A percentile compares a stretch with the other conserved stretches of the same genome.
These are phyloP conservation scores for Athetis lepigone DNA, from an alignment of 2,888 invertebrate genomes.

Conservation along the genomic window DNA sequence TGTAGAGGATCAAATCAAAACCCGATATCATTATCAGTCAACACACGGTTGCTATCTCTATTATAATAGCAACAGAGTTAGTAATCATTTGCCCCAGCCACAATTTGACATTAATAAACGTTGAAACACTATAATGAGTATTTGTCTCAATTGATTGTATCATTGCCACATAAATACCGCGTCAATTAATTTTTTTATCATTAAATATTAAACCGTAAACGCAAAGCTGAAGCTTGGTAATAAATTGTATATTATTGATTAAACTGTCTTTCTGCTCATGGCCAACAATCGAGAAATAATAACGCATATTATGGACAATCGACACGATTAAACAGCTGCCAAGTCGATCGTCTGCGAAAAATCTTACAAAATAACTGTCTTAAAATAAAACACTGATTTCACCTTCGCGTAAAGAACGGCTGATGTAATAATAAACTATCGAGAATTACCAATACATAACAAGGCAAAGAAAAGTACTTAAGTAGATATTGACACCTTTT, in stretches of 20 bases:
- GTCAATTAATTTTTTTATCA: slow-evolving; percentile 39
- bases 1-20: slow-evolving; percentile 57
- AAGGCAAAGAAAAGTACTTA: slow-evolving; percentile 3
- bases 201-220: slow-evolving; percentile 13
- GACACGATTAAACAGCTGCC: slow-evolving; percentile 1
- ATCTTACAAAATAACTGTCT: slow-evolving; percentile 1
- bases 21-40: slow-evolving; percentile 50
- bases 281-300: slow-evolving; percentile 26
- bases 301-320: slow-evolving; percentile 9
- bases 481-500: slow-evolving; percentile 1
- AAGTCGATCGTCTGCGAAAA: neutral
- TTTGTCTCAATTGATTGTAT: slow-evolving; percentile 40
- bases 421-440: neutral
- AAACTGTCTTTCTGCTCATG: slow-evolving; percentile 19
- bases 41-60: slow-evolving; percentile 35
- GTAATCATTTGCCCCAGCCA: slow-evolving; percentile 33
- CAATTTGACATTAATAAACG: slow-evolving; percentile 52
- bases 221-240: slow-evolving; percentile 6
- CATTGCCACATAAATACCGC: slow-evolving; percentile 42
- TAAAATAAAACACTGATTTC: slow-evolving; percentile 7
- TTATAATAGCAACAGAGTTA: slow-evolving; percentile 22
- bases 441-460: slow-evolving; percentile 7
- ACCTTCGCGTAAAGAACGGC: neutral
- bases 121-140: slow-evolving; percentile 29
- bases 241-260: slow-evolving; percentile 36